These are phyloP conservation scores for Lerema accius DNA, from an alignment of 1,140 invertebrate genomes.

Conservation along the genomic window DNA sequence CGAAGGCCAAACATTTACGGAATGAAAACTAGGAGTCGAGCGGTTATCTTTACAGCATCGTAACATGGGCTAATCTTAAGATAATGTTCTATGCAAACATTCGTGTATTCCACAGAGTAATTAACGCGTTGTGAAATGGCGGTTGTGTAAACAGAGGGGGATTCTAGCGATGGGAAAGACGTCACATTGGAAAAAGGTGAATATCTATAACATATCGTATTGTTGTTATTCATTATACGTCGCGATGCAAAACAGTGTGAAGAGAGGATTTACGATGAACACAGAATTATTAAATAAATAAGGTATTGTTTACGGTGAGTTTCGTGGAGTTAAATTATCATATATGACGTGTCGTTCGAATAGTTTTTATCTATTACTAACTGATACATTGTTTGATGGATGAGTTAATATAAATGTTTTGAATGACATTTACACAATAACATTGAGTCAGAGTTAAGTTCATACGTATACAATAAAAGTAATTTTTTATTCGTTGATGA, in stretches of 20 bases:
- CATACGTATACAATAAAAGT: too few relatives aligned
- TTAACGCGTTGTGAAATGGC: constrained; percentile 33
- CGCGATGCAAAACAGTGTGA: constrained; percentile 31
- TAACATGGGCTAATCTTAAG: constrained; percentile 53
- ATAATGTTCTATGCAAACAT: constrained; percentile 44
- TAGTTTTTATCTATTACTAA: not conserved
- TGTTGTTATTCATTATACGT: constrained; percentile 20
- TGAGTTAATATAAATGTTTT: too few relatives aligned
- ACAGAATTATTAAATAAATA: constrained; percentile 22
- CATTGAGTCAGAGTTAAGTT: too few relatives aligned
- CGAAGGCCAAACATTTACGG: constrained; percentile 56
- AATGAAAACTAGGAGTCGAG: constrained; percentile 46
- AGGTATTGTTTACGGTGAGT: constrained; percentile 13
- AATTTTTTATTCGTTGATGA: too few relatives aligned
- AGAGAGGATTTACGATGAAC: constrained; percentile 4
- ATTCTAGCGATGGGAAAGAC: constrained; percentile 20
- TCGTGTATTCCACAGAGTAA: constrained; percentile 32
- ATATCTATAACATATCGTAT: constrained; percentile 16
- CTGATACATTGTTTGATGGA: too few relatives aligned
- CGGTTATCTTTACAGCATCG: constrained; percentile 55
- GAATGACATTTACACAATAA: too few relatives aligned
- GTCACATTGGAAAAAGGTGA: constrained; percentile 22
- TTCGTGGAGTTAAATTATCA: not conserved
- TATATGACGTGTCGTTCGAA: not conserved
- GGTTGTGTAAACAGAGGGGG: constrained; percentile 23